A percentile compares a stretch with the other conserved stretches of the same genome.
phyloP scores from a whole-genome alignment of 2,113 vertebrate species.

The Sula dactylatra region DNA sequence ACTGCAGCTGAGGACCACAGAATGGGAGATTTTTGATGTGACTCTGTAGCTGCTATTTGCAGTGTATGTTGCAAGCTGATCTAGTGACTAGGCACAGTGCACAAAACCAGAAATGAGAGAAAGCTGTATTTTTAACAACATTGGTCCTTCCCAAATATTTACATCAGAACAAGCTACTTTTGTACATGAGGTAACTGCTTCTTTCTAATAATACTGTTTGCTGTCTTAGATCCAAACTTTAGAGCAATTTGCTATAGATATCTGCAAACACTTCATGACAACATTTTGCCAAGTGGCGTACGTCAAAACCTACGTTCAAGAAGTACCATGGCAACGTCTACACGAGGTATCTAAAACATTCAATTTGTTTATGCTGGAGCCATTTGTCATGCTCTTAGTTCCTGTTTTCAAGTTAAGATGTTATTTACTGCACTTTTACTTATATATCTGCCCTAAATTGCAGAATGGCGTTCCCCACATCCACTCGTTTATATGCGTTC shows the following conservation, averaged over 20 bases:
- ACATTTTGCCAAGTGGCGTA: constrained; percentile 82
- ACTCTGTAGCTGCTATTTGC: background rate
- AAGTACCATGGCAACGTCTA: constrained; percentile 85
- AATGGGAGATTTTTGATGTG: background rate
- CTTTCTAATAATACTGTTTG: constrained; percentile 3
- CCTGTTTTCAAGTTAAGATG: background rate
- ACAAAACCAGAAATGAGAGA: background rate
- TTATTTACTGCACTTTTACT: background rate
- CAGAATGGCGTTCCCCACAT: constrained; percentile 80
- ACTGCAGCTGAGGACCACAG: background rate
- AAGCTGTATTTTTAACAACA: background rate
- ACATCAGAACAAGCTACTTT: background rate
- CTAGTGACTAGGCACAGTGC: background rate
- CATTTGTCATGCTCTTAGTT: background rate
- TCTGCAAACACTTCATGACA: constrained; percentile 86
- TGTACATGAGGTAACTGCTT: background rate
- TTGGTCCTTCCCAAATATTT: background rate
- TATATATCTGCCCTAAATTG: background rate
- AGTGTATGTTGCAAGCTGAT: background rate
- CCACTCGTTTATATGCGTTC: constrained; percentile 83
- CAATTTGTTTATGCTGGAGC: background rate
- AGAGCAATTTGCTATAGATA: constrained; percentile 85
- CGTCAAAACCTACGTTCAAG: constrained; percentile 80
- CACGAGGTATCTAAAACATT: constrained; percentile 77
- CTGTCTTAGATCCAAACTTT: constrained; percentile 78